These are phyloP conservation scores for Gallinago media DNA, from an alignment of 2,113 vertebrate genomes.

Conservation along the genomic window DNA sequence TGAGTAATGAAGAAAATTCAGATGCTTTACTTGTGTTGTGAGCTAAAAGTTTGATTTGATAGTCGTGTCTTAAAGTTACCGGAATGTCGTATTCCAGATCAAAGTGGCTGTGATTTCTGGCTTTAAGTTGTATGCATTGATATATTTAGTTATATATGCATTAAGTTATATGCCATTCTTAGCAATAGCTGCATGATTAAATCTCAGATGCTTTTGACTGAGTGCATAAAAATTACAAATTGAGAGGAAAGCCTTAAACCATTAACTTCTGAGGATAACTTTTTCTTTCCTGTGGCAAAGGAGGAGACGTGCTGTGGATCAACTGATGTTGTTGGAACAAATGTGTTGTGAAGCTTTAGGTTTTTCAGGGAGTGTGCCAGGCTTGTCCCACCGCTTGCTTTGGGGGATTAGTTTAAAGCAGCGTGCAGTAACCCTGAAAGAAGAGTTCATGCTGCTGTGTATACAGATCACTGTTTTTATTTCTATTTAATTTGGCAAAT, in stretches of 20 bases:
- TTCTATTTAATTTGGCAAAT: neutral
- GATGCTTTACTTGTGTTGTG: neutral
- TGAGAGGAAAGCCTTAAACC: neutral
- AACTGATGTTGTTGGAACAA: neutral
- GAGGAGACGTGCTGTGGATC: neutral
- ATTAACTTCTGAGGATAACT: neutral
- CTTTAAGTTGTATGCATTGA: neutral
- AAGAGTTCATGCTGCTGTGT: neutral
- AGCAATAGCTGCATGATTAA: neutral
- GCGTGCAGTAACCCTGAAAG: neutral
- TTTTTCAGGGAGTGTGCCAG: neutral
- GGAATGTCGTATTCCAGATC: neutral
- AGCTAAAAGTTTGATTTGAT: neutral
- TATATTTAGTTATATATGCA: no score
- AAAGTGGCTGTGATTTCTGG: neutral
- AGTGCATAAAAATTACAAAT: neutral
- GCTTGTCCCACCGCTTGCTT: neutral
- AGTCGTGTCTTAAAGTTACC: neutral
- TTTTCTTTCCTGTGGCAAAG: neutral
- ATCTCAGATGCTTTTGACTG: neutral
- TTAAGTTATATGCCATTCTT: neutral
- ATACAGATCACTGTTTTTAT: neutral
- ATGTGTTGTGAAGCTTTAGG: neutral
- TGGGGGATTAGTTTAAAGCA: constrained; percentile 6
- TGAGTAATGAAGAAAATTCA: neutral